Evolutionary conservation across 2,113 vertebrate species (phyloP).

Genomic region (Phoxinus phoxinus): DNA sequence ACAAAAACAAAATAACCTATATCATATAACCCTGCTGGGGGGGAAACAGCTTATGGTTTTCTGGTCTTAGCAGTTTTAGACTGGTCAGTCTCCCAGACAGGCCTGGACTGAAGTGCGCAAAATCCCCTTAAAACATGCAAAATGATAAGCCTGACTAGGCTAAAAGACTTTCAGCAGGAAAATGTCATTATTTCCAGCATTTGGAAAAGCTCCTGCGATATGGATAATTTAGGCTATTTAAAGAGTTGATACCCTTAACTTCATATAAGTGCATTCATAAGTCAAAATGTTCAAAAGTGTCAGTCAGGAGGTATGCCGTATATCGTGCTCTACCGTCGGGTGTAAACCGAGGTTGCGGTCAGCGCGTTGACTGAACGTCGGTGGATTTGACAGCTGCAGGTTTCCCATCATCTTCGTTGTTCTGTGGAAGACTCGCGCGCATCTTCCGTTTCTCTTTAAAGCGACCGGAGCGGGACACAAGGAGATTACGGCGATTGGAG

Average conservation of each 20-base stretch:
- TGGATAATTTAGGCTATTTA: neutral
- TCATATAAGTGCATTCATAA: conserved; percentile 30
- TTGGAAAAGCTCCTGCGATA: neutral
- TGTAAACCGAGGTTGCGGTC: neutral
- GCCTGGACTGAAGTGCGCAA: neutral
- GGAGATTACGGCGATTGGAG: conserved; percentile 85
- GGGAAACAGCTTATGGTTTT: neutral
- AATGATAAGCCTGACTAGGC: neutral
- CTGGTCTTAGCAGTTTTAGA: neutral
- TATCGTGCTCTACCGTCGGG: neutral
- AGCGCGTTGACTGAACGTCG: neutral
- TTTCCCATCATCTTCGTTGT: conserved; percentile 77
- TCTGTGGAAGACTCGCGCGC: conserved; percentile 80
- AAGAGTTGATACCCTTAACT: neutral
- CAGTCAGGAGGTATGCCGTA: neutral
- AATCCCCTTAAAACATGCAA: neutral
- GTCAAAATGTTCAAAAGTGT: conserved; percentile 1
- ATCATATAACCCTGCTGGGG: neutral
- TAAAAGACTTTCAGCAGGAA: neutral
- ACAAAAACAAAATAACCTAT: neutral
- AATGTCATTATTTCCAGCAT: neutral
- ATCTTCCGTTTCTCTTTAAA: conserved; percentile 87
- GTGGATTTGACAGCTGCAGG: neutral
- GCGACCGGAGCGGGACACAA: conserved; percentile 89
- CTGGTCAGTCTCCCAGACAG: neutral